Evolutionary conservation across 2,888 invertebrate genomes (phyloP).

Genomic region (Cerastis rubricosa): DNA sequence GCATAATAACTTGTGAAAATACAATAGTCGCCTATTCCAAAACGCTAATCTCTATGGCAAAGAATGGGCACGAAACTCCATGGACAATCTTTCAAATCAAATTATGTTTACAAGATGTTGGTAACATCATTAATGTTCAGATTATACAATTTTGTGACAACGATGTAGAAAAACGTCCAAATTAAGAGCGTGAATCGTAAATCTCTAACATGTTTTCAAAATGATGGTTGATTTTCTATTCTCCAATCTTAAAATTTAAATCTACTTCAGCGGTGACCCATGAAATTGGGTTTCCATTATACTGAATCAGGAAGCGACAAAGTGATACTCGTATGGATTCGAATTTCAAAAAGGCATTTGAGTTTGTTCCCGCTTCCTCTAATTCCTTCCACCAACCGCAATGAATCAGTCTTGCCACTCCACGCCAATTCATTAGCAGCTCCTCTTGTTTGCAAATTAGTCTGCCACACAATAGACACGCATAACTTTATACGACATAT

Average conservation of each 20-base stretch:
- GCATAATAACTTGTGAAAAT: too few relatives aligned
- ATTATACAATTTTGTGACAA: too few relatives aligned
- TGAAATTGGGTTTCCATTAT: neutral
- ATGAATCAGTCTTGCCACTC: slow-evolving; percentile 69
- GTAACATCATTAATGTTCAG: too few relatives aligned
- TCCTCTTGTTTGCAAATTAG: slow-evolving; percentile 78
- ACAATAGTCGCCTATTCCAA: too few relatives aligned
- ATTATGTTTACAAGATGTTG: too few relatives aligned
- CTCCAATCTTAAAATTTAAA: neutral
- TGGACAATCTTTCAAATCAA: too few relatives aligned
- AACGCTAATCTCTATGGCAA: too few relatives aligned
- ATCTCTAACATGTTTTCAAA: neutral
- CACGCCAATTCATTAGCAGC: slow-evolving; percentile 69
- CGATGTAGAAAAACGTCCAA: too few relatives aligned
- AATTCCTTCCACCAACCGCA: slow-evolving; percentile 39
- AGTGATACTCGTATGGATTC: too few relatives aligned
- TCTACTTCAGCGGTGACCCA: neutral
- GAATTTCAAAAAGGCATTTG: neutral
- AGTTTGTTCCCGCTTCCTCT: slow-evolving; percentile 12
- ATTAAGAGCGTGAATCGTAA: too few relatives aligned
- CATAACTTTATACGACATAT: slow-evolving; percentile 50
- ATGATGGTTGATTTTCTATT: neutral
- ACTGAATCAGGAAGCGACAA: neutral
- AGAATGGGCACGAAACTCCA: too few relatives aligned
- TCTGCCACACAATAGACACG: slow-evolving; percentile 66